Evolutionary conservation across 2,797 vertebrate species (phyloP).

Genomic region (Enteromius anoplus): DNA sequence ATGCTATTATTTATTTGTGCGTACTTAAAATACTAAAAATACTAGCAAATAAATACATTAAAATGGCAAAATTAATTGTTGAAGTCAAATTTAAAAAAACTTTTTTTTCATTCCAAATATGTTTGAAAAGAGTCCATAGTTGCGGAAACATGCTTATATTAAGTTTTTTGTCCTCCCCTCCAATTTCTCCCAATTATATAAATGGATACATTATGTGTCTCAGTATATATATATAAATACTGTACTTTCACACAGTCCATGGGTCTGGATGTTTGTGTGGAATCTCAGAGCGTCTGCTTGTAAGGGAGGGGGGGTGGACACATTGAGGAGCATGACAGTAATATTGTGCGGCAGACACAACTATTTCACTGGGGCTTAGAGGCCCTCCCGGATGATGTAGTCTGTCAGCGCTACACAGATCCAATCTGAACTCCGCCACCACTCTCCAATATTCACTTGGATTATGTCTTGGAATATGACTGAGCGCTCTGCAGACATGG

Average conservation of each 20-base stretch:
- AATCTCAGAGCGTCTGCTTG: constrained; percentile 62
- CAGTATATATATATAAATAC: constrained; percentile 27
- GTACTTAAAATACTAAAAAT: not conserved
- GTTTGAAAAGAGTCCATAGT: not conserved
- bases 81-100: not conserved
- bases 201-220: not conserved
- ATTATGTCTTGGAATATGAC: constrained; percentile 63
- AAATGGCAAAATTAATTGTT: not conserved
- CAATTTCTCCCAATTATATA: not conserved
- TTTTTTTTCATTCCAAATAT: not conserved
- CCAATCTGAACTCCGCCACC: constrained; percentile 68
- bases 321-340: constrained; percentile 71
- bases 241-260: constrained; percentile 10
- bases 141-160: not conserved
- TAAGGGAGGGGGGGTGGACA: constrained; percentile 32
- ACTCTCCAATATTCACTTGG: constrained; percentile 64
- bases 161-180: not conserved
- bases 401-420: constrained; percentile 73
- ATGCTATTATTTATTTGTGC: not conserved
- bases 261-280: constrained; percentile 49
- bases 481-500: constrained; percentile 48
- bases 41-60: not conserved
- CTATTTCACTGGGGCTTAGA: constrained; percentile 69
- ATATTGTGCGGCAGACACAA: constrained; percentile 70
- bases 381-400: constrained; percentile 70